Conservation (phyloP, 2,113 vertebrate species). For the Sterrhoptilus dennistouni region DNA sequence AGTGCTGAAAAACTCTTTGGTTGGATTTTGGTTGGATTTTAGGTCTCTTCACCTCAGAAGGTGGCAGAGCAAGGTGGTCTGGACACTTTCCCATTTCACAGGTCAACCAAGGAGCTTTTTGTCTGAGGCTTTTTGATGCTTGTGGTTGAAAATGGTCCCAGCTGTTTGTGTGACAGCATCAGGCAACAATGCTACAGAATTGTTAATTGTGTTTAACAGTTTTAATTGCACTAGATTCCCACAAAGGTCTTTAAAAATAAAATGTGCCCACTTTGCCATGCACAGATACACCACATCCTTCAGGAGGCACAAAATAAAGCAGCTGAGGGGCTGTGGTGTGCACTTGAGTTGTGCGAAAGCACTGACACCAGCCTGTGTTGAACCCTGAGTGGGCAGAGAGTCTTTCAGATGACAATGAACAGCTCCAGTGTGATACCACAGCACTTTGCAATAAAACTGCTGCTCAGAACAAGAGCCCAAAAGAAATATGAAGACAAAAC, state of each 20-base stretch:
- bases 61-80: neutral
- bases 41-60: neutral
- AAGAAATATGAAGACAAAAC: constrained; percentile 5
- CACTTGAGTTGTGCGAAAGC: fast-evolving
- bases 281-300: neutral
- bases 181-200: neutral
- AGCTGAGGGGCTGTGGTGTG: neutral
- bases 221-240: neutral
- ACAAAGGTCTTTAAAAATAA: neutral
- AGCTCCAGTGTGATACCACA: neutral
- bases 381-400: neutral
- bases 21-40: neutral
- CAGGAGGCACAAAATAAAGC: neutral
- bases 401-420: neutral
- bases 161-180: neutral
- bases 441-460: neutral
- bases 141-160: neutral
- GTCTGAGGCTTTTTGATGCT: neutral
- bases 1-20: neutral
- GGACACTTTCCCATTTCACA: neutral
- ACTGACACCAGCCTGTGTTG: neutral
- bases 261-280: fast-evolving
- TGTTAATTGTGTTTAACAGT: neutral
- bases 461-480: neutral
- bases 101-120: neutral